Conservation (phyloP, 2,113 vertebrate genomes). For the Azemiops feae region DNA sequence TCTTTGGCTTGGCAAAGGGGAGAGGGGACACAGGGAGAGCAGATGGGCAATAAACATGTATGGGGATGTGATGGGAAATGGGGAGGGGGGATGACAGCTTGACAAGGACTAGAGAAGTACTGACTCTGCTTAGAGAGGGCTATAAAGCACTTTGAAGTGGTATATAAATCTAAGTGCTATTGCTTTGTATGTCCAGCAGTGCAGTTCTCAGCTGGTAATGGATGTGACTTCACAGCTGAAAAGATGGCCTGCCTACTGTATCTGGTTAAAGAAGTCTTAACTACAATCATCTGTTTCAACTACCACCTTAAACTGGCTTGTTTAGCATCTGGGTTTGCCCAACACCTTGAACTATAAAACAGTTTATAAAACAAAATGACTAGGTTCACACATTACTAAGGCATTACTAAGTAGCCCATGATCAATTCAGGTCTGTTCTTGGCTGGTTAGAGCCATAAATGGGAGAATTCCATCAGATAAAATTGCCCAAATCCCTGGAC, state of each 20-base stretch:
- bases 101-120: neutral
- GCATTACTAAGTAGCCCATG: neutral
- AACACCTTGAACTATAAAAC: neutral
- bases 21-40: neutral
- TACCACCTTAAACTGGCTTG: neutral
- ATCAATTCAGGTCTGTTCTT: neutral
- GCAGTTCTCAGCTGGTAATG: neutral
- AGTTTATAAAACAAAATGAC: neutral
- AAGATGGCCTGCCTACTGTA: neutral
- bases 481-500: neutral
- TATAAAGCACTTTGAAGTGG: neutral
- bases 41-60: neutral
- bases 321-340: neutral
- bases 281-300: neutral
- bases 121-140: neutral
- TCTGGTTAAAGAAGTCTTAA: neutral
- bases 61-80: neutral
- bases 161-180: neutral
- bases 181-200: neutral
- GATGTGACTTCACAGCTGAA: neutral
- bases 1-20: neutral
- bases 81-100: neutral
- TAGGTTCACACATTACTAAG: neutral
- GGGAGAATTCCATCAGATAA: neutral
- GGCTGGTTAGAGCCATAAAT: no score